phyloP scores from a whole-genome alignment of 1,140 invertebrate genomes.

The Paraescarpia echinospica region DNA sequence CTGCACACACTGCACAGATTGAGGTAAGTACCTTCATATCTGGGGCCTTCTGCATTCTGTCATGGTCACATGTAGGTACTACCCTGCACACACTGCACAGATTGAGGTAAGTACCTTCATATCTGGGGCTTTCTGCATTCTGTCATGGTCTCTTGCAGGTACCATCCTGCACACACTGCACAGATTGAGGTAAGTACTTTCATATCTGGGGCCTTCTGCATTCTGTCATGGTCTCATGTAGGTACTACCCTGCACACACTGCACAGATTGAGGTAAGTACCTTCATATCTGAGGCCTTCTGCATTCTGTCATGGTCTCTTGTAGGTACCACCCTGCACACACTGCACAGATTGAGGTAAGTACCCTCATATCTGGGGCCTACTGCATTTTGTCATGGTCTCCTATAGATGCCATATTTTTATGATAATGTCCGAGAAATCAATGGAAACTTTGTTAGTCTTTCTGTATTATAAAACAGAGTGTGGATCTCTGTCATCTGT shows the following conservation, averaged over 20 bases:
- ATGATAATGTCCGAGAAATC: no score
- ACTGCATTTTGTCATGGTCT: no score
- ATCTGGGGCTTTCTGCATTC: conserved; percentile 81
- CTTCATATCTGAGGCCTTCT: no score
- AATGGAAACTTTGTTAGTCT: no score
- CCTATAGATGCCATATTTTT: no score
- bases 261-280: conserved; percentile 90
- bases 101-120: no score
- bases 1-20: conserved; percentile 95
- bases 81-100: no score
- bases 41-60: conserved; percentile 43
- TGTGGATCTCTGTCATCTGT: no score
- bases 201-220: conserved; percentile 79
- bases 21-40: conserved; percentile 80
- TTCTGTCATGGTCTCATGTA: no score
- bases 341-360: conserved; percentile 96
- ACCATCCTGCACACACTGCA: conserved; percentile 73
- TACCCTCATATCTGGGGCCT: no score
- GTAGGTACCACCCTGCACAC: conserved; percentile 91
- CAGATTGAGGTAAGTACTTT: conserved; percentile 52
- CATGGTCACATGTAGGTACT: conserved; percentile 58
- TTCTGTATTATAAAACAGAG: no score
- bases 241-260: conserved; percentile 94
- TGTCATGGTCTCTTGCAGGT: no score
- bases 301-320: conserved; percentile 74